These are phyloP conservation scores for Phrynosoma platyrhinos DNA, from an alignment of 2,113 vertebrate species.

Conservation along the genomic window DNA sequence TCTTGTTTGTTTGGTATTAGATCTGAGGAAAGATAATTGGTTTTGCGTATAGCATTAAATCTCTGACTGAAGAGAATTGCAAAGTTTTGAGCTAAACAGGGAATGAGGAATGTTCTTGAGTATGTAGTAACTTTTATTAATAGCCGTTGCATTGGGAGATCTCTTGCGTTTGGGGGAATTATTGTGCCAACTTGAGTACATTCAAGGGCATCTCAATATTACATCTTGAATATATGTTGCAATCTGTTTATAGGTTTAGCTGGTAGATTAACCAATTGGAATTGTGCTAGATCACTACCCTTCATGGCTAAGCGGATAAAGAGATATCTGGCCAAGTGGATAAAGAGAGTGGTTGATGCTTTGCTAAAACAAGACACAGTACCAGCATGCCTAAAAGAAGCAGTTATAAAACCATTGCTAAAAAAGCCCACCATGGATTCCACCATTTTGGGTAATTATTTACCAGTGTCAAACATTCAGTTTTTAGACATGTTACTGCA, in stretches of 20 bases:
- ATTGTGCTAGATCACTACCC: too few species aligned
- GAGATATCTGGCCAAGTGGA: too few species aligned
- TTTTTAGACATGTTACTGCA: too few species aligned
- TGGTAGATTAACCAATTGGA: neutral
- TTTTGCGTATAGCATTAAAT: slow-evolving; percentile 20
- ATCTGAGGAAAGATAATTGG: slow-evolving; percentile 46
- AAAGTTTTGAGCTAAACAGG: slow-evolving; percentile 1
- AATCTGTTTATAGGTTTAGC: neutral
- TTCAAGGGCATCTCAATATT: neutral
- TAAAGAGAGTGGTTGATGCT: too few species aligned
- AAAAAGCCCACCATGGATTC: too few species aligned
- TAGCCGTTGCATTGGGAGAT: neutral
- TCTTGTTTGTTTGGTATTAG: slow-evolving; percentile 54
- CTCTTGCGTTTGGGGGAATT: neutral
- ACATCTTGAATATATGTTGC: neutral
- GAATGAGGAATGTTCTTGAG: neutral
- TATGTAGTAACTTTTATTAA: neutral
- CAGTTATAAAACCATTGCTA: too few species aligned
- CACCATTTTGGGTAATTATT: too few species aligned
- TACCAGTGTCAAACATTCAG: too few species aligned
- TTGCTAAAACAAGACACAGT: too few species aligned
- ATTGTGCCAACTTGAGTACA: neutral
- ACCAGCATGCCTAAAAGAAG: too few species aligned
- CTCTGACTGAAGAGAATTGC: neutral
- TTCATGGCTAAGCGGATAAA: too few species aligned